phyloP scores from a whole-genome alignment of 1,140 invertebrate species.

The Macrobrachium nipponense region DNA sequence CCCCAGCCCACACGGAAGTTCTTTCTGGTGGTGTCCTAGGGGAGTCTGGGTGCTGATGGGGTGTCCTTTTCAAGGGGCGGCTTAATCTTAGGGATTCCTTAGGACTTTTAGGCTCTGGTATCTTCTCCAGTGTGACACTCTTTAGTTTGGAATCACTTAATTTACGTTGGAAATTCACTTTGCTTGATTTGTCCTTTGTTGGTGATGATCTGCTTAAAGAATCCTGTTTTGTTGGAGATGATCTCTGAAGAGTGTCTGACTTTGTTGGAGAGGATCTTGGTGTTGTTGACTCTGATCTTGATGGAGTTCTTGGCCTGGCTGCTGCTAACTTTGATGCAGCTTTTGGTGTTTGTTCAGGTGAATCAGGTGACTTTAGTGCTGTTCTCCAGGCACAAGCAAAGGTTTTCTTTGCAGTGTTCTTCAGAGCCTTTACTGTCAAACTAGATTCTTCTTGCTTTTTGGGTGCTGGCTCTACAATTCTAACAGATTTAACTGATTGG shows the following conservation, averaged over 20 bases:
- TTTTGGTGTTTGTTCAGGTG: constrained; percentile 6
- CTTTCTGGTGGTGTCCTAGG: constrained; percentile 24
- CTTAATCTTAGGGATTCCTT: not conserved
- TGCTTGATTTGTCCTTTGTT: not conserved
- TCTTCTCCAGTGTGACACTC: constrained; percentile 7
- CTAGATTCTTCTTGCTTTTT: constrained; percentile 14
- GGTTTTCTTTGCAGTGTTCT: constrained; percentile 46
- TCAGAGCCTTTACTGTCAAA: constrained; percentile 31
- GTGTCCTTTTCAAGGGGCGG: constrained; percentile 4
- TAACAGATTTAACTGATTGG: not conserved
- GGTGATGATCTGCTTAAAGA: not conserved
- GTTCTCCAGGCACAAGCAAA: constrained; percentile 42
- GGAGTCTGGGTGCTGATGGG: constrained; percentile 11
- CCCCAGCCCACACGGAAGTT: constrained; percentile 36
- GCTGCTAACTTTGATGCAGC: not conserved
- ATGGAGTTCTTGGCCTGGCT: too few species aligned
- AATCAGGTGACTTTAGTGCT: constrained; percentile 36
- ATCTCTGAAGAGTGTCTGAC: too few species aligned
- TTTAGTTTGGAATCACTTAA: constrained; percentile 11
- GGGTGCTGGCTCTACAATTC: not conserved
- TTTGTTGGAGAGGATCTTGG: not conserved
- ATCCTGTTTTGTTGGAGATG: too few species aligned
- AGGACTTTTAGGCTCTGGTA: not conserved
- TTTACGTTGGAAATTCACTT: not conserved
- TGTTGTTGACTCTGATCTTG: not conserved